These are phyloP conservation scores for Clitarchus hookeri DNA, from an alignment of 2,888 invertebrate genomes.

Conservation along the genomic window DNA sequence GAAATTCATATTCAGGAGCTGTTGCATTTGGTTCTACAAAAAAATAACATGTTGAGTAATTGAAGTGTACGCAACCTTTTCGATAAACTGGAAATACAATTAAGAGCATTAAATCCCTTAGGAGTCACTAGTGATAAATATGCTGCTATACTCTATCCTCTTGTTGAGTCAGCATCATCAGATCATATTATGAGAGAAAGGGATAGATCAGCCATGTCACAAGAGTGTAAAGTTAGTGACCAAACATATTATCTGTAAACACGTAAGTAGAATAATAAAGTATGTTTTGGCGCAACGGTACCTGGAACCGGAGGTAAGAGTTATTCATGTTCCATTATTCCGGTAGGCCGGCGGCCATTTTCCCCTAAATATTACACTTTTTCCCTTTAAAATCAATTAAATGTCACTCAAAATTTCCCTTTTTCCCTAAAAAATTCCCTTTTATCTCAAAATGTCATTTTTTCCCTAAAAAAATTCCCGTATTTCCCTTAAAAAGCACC, in stretches of 20 bases:
- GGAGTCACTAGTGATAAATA: not conserved
- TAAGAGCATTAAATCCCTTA: not conserved
- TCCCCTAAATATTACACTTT: too few species aligned
- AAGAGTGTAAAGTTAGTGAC: not conserved
- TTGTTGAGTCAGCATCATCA: not conserved
- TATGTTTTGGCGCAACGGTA: too few species aligned
- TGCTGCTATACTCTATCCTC: not conserved
- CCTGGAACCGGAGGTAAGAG: too few species aligned
- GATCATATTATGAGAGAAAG: not conserved
- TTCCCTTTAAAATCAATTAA: too few species aligned
- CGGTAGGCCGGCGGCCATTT: too few species aligned
- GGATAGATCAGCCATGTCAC: not conserved
- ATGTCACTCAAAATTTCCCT: too few species aligned
- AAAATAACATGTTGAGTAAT: not conserved
- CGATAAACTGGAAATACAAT: not conserved
- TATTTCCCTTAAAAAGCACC: too few species aligned
- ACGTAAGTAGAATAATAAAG: too few species aligned
- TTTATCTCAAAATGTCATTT: too few species aligned
- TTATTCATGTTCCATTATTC: too few species aligned
- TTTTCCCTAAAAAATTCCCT: too few species aligned
- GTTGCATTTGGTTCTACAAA: not conserved
- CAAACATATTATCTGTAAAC: not conserved
- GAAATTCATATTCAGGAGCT: slow-evolving; percentile 10
- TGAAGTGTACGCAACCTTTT: not conserved
- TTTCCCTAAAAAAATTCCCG: too few species aligned